Evolutionary conservation across 1,140 invertebrate genomes (phyloP).

Genomic region (Pseudomyrmex sp.): DNA sequence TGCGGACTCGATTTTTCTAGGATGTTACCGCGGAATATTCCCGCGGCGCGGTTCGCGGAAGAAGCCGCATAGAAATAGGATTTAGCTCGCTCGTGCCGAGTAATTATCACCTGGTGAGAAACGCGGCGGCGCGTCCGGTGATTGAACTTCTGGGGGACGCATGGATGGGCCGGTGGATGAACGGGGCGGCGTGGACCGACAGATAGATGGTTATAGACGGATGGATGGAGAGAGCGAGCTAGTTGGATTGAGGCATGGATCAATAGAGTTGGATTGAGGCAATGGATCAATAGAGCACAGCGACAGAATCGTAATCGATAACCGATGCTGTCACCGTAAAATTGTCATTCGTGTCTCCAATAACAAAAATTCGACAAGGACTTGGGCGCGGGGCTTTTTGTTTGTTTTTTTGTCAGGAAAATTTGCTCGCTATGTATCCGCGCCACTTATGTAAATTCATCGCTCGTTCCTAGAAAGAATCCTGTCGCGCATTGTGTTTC

Average conservation of each 20-base stretch:
- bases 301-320: conserved; percentile 11
- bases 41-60: conserved; percentile 16
- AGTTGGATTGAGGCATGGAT: conserved; percentile 23
- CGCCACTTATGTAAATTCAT: neutral
- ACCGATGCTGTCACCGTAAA: neutral
- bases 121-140: neutral
- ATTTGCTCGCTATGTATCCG: neutral
- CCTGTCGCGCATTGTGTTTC: neutral
- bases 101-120: conserved; percentile 75
- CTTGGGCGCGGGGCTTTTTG: neutral
- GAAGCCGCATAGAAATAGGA: conserved; percentile 55
- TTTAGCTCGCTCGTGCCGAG: conserved; percentile 65
- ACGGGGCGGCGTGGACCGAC: neutral
- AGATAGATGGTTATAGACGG: neutral
- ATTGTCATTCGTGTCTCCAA: conserved; percentile 34
- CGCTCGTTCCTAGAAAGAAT: neutral
- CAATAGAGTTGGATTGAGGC: no score
- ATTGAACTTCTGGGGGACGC: conserved; percentile 7
- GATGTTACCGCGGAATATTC: conserved; percentile 64
- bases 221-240: conserved; percentile 1
- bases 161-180: neutral
- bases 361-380: conserved; percentile 28
- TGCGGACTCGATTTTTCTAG: conserved; percentile 70
- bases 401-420: neutral
- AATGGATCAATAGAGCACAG: conserved; percentile 27